Conservation (phyloP, 2,888 invertebrate species). For the Hemistola chrysoprasaria region DNA sequence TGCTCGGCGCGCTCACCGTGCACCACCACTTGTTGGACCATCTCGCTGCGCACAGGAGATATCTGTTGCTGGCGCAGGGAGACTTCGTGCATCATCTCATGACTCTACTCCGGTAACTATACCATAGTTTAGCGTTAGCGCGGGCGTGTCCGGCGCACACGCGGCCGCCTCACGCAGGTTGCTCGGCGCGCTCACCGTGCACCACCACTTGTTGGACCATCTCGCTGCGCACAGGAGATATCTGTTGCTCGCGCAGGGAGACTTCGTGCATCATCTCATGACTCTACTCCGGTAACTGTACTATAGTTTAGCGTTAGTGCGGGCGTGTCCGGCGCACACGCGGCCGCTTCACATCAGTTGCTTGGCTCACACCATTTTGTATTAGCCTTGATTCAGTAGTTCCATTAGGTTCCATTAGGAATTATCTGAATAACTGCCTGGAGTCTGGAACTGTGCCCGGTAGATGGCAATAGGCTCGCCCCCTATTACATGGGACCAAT, state of each 20-base stretch:
- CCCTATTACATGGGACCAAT: too few relatives aligned
- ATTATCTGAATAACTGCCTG: too few relatives aligned
- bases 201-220: constrained; percentile 95
- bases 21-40: constrained; percentile 96
- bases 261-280: constrained; percentile 97
- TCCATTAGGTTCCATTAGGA: too few relatives aligned
- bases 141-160: constrained; percentile 92
- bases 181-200: constrained; percentile 91
- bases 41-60: constrained; percentile 93
- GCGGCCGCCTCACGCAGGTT: constrained; percentile 93
- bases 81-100: constrained; percentile 97
- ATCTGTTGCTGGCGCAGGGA: constrained; percentile 96
- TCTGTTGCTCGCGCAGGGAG: constrained; percentile 96
- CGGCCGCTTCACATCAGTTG: constrained; percentile 92
- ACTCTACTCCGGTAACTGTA: constrained; percentile 94
- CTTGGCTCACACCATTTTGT: constrained; percentile 93
- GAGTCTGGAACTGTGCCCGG: too few relatives aligned
- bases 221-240: constrained; percentile 95
- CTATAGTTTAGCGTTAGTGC: constrained; percentile 90
- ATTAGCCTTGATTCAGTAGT: too few relatives aligned
- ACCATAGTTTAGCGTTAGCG: too few relatives aligned
- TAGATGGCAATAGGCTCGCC: too few relatives aligned
- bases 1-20: constrained; percentile 92
- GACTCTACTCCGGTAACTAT: constrained; percentile 94
- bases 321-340: constrained; percentile 92